These are phyloP conservation scores for Heliconius eleuchia DNA, from an alignment of 1,140 invertebrate species.

Conservation along the genomic window DNA sequence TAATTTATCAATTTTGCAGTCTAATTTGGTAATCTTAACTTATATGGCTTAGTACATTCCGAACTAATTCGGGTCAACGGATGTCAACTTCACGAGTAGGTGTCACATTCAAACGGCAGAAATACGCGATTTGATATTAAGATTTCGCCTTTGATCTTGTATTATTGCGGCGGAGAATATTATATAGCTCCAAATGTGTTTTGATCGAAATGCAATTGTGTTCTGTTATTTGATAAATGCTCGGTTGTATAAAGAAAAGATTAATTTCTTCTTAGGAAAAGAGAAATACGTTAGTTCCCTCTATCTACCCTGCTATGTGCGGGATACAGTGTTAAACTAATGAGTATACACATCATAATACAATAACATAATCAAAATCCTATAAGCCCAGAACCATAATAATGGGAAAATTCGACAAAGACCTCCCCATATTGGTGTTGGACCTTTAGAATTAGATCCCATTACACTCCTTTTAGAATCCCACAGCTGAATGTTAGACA, in stretches of 20 bases:
- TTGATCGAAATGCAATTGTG: background rate
- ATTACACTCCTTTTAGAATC: background rate
- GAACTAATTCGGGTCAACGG: background rate
- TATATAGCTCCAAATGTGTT: background rate
- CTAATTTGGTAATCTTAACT: background rate
- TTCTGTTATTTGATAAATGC: conserved; percentile 2
- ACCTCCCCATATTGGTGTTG: background rate
- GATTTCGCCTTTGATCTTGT: conserved; percentile 1
- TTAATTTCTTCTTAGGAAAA: background rate
- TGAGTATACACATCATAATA: background rate
- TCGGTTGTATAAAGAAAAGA: background rate
- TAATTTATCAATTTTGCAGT: background rate
- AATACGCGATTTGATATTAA: conserved; percentile 3
- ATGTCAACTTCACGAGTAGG: background rate
- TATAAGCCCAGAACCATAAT: background rate
- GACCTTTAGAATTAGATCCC: background rate
- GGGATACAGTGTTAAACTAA: background rate
- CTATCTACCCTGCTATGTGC: no score
- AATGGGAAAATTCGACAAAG: background rate
- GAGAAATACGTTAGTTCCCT: no score
- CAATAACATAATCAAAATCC: background rate
- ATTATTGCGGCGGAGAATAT: background rate
- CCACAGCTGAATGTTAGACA: background rate
- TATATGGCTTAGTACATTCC: background rate
- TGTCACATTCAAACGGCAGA: conserved; percentile 1